A percentile compares a stretch with the other conserved stretches of the same genome.
Conservation (phyloP, 2,888 invertebrate species). For the Scaptomyza parva region DNA sequence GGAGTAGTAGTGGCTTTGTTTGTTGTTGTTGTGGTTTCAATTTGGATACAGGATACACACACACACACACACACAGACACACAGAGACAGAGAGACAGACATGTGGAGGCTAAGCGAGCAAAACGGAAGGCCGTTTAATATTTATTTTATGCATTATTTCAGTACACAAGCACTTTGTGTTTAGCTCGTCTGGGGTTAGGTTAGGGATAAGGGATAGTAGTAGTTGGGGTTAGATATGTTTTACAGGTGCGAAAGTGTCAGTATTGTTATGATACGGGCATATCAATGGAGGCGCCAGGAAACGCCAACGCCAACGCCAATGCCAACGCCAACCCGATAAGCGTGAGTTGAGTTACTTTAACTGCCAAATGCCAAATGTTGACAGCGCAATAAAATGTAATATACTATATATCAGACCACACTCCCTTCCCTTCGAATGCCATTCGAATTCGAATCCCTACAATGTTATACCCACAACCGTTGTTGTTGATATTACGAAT, state of each 20-base stretch:
- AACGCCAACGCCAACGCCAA: no score
- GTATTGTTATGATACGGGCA: conserved; percentile 44
- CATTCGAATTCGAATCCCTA: no score
- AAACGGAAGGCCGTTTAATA: conserved; percentile 77
- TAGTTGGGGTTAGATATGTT: conserved; percentile 41
- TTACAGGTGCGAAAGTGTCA: conserved; percentile 64
- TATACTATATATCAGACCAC: no score
- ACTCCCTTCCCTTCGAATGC: no score
- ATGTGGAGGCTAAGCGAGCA: conserved; percentile 35
- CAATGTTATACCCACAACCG: background rate
- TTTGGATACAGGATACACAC: conserved; percentile 69
- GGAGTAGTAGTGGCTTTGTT: conserved; percentile 29
- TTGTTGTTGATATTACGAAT: background rate
- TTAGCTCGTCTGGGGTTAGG: no score
- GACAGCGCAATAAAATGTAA: conserved; percentile 28
- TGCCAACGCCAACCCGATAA: conserved; percentile 3
- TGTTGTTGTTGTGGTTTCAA: conserved; percentile 78
- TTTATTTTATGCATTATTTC: conserved; percentile 73
- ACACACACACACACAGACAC: background rate
- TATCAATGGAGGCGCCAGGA: conserved; percentile 12
- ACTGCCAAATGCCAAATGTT: conserved; percentile 24
- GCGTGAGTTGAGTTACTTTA: conserved; percentile 6
- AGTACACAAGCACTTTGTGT: conserved; percentile 52
- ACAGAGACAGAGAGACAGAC: conserved; percentile 22
- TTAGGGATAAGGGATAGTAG: background rate